Evolutionary conservation across 2,888 invertebrate genomes (phyloP).

Genomic region (Agrochola litura): DNA sequence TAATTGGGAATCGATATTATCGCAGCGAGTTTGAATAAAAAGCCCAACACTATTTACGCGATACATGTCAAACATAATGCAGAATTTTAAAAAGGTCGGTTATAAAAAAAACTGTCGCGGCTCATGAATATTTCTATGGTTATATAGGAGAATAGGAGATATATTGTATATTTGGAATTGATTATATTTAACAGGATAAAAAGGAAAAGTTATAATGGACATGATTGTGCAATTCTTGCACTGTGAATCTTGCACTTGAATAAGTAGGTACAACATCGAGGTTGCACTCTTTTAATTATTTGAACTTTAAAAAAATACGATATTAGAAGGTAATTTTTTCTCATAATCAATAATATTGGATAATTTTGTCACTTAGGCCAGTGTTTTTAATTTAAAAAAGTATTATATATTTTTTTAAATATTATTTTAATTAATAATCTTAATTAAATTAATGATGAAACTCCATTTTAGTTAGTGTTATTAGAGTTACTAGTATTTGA

Average conservation of each 20-base stretch:
- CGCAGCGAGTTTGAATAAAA: constrained; percentile 42
- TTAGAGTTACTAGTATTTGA: not conserved
- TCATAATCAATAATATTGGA: too few relatives aligned
- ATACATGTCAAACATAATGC: constrained; percentile 41
- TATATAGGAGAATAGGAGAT: not conserved
- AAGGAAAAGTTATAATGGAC: not conserved
- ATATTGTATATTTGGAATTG: constrained; percentile 4
- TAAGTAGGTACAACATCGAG: not conserved
- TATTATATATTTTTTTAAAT: too few relatives aligned
- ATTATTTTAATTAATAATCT: too few relatives aligned
- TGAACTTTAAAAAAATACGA: too few relatives aligned
- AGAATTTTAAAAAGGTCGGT: constrained; percentile 58
- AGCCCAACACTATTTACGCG: constrained; percentile 49
- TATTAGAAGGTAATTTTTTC: too few relatives aligned
- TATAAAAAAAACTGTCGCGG: not conserved
- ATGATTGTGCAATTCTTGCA: not conserved
- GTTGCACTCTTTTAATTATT: too few relatives aligned
- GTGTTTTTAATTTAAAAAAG: too few relatives aligned
- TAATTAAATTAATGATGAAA: too few relatives aligned
- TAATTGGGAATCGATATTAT: constrained; percentile 57
- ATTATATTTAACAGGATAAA: not conserved
- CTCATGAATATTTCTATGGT: constrained; percentile 16
- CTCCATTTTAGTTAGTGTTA: too few relatives aligned
- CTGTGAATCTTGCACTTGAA: not conserved
- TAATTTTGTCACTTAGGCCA: too few relatives aligned